phyloP scores from a whole-genome alignment of 1,140 invertebrate genomes.

The Temnothorax nylanderi region DNA sequence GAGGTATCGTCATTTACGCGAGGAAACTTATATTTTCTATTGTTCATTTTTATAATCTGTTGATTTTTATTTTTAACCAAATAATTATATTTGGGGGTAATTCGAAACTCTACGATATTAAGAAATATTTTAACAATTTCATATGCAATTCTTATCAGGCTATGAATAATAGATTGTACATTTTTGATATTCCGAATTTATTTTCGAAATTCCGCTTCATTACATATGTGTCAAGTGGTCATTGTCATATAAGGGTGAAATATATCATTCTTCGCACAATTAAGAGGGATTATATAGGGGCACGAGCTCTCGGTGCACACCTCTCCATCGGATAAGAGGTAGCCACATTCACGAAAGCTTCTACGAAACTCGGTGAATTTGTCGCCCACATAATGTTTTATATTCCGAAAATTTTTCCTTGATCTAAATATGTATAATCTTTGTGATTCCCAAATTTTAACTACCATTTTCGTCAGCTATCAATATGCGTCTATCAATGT shows the following conservation, averaged over 20 bases:
- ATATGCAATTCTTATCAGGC: neutral
- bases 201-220: neutral
- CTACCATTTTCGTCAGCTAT: neutral
- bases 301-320: neutral
- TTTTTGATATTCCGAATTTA: neutral
- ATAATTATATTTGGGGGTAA: neutral
- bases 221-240: neutral
- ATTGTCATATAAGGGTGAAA: slow-evolving; percentile 29
- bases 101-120: neutral
- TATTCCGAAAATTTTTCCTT: neutral
- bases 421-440: neutral
- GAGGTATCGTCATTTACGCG: neutral
- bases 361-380: slow-evolving; percentile 7
- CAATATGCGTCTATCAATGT: neutral
- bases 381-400: neutral
- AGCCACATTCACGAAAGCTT: slow-evolving; percentile 1
- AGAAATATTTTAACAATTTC: neutral
- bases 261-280: slow-evolving; percentile 39
- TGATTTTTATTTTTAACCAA: neutral
- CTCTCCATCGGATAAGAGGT: slow-evolving; percentile 2
- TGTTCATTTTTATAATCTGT: neutral
- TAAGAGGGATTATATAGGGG: slow-evolving; percentile 33
- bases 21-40: neutral
- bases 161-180: neutral
- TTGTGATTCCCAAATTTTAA: neutral